Percentiles rank a stretch among this genome's conserved stretches.
Conservation (phyloP, 2,113 vertebrate genomes). For the Piprites chloris region DNA sequence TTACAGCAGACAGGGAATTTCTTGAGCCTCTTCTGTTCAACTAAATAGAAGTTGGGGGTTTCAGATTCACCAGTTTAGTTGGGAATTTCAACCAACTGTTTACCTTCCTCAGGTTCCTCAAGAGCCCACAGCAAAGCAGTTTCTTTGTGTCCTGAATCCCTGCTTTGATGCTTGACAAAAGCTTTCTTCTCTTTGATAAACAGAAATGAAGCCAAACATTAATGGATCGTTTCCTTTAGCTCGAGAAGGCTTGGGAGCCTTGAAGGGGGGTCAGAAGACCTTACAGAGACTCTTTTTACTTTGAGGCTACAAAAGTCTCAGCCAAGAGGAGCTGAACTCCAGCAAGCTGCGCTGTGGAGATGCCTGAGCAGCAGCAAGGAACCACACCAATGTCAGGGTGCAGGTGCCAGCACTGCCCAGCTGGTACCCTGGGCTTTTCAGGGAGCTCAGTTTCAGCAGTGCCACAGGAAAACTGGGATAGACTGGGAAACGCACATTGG, state of each 20-base stretch:
- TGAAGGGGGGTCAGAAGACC: neutral
- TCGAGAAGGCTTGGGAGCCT: neutral
- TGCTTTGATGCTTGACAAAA: slow-evolving; percentile 48
- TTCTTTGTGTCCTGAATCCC: neutral
- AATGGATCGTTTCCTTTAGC: slow-evolving; percentile 21
- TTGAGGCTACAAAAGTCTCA: neutral
- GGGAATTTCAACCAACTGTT: slow-evolving; percentile 9
- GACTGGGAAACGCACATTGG: accelerated
- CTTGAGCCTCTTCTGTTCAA: neutral
- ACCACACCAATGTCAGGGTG: accelerated
- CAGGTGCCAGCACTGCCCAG: neutral
- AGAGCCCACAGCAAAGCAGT: neutral
- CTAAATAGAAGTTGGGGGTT: neutral
- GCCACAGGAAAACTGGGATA: neutral
- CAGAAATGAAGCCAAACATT: slow-evolving; percentile 48
- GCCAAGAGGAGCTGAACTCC: neutral
- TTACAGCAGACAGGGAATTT: neutral
- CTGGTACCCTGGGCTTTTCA: neutral
- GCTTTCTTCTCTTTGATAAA: slow-evolving; percentile 58
- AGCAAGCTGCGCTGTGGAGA: neutral
- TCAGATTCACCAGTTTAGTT: neutral
- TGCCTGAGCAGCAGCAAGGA: neutral
- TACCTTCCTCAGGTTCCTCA: neutral
- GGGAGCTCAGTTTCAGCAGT: neutral
- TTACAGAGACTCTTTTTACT: neutral